A percentile compares a stretch with the other conserved stretches of the same genome.
Evolutionary conservation across 2,797 vertebrate genomes (phyloP).

Genomic region (Trichosurus vulpecula): DNA sequence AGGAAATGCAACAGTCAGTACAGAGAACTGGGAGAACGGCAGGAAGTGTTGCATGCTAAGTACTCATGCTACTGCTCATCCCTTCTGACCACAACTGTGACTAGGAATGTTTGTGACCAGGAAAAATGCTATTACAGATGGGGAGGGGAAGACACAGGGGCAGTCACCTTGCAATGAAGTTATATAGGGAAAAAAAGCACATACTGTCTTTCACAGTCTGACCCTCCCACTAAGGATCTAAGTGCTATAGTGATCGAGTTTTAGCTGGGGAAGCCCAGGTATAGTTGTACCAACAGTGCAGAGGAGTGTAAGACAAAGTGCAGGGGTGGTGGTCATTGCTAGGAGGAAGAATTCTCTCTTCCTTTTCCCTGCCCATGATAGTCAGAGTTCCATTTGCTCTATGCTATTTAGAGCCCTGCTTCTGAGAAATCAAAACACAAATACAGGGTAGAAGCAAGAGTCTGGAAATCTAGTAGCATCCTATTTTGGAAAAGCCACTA

Average conservation of each 20-base stretch:
- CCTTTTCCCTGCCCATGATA: not conserved
- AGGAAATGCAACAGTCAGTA: constrained; percentile 25
- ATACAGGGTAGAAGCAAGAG: not conserved
- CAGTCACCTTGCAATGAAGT: not conserved
- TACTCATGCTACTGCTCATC: not conserved
- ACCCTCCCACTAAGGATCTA: not conserved
- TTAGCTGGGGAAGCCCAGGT: not conserved
- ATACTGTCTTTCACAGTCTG: not conserved
- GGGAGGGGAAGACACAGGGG: not conserved
- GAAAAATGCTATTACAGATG: not conserved
- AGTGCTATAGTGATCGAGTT: not conserved
- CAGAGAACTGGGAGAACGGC: not conserved
- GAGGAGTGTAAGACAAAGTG: not conserved
- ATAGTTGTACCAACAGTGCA: not conserved
- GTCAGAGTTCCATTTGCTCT: not conserved
- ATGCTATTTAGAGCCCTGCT: not conserved
- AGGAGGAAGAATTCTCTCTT: not conserved
- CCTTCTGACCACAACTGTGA: not conserved
- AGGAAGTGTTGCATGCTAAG: not conserved
- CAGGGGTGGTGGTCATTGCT: not conserved
- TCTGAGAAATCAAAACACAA: not conserved
- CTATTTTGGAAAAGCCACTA: not conserved
- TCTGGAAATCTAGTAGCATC: not conserved
- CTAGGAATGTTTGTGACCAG: not conserved
- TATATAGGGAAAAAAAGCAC: not conserved